A percentile compares a stretch with the other conserved stretches of the same genome.
Evolutionary conservation across 2,797 vertebrate species (phyloP).

Genomic region (Phylloscopus collybita): DNA sequence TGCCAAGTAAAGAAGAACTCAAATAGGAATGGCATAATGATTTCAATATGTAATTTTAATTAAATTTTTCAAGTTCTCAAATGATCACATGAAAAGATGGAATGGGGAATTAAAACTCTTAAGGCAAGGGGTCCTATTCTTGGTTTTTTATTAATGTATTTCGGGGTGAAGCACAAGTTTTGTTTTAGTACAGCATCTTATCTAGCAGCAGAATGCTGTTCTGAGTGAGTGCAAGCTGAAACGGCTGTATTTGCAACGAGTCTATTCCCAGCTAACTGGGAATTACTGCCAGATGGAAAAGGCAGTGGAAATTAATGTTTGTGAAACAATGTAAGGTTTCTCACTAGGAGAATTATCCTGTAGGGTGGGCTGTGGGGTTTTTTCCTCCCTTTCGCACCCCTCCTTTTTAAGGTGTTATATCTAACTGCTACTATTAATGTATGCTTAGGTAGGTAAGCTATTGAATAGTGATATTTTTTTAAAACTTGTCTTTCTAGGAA

Average conservation of each 20-base stretch:
- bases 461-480: background rate
- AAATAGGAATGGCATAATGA: background rate
- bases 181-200: background rate
- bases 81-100: background rate
- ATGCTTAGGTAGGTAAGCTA: background rate
- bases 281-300: background rate
- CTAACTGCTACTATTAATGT: background rate
- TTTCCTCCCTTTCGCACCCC: accelerated
- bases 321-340: background rate
- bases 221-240: background rate
- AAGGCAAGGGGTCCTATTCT: background rate
- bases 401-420: background rate
- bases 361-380: background rate
- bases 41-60: background rate
- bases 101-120: background rate
- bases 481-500: background rate
- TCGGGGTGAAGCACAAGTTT: background rate
- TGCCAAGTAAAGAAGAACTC: background rate
- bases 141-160: background rate
- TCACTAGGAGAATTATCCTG: background rate
- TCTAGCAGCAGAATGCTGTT: background rate
- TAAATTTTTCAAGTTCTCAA: background rate
- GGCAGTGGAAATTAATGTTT: background rate
- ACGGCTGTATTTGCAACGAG: accelerated
- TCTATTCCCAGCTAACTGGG: background rate